Conservation (phyloP, 1,140 invertebrate species). For the Gryllus bimaculatus region DNA sequence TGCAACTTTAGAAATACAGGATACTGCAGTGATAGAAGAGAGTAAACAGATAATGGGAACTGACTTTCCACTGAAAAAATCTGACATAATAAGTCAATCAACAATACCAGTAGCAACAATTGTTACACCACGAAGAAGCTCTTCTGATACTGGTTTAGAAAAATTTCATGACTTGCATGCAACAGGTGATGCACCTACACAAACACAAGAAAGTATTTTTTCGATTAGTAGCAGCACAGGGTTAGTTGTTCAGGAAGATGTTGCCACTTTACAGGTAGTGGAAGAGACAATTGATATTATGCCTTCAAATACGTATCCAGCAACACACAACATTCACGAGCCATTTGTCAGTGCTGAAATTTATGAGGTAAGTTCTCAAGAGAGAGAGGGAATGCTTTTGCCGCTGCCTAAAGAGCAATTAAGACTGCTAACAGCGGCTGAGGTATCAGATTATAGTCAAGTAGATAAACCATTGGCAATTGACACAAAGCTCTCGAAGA, state of each 20-base stretch:
- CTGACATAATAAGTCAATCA: no score
- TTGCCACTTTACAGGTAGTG: slow-evolving; percentile 16
- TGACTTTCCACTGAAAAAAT: no score
- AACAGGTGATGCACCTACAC: neutral
- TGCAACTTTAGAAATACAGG: no score
- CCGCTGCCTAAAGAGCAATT: slow-evolving; percentile 21
- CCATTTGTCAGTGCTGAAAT: slow-evolving; percentile 12
- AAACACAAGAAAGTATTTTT: neutral
- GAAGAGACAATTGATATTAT: slow-evolving; percentile 8
- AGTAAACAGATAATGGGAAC: no score
- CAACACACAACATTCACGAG: neutral
- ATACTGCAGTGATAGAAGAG: no score
- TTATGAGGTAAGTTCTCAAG: slow-evolving; percentile 21
- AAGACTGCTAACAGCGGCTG: slow-evolving; percentile 21
- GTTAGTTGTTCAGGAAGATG: slow-evolving; percentile 22
- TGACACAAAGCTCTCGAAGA: slow-evolving; percentile 16
- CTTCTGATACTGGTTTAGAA: neutral
- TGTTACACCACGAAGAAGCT: no score
- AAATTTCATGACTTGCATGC: neutral
- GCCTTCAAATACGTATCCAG: neutral
- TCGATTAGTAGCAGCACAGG: slow-evolving; percentile 10
- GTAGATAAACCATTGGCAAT: neutral
- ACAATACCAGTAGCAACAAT: no score
- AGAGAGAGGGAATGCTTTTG: slow-evolving; percentile 16
- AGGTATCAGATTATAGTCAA: neutral